phyloP scores from a whole-genome alignment of 2,113 vertebrate species.

The Psittacus erithacus region DNA sequence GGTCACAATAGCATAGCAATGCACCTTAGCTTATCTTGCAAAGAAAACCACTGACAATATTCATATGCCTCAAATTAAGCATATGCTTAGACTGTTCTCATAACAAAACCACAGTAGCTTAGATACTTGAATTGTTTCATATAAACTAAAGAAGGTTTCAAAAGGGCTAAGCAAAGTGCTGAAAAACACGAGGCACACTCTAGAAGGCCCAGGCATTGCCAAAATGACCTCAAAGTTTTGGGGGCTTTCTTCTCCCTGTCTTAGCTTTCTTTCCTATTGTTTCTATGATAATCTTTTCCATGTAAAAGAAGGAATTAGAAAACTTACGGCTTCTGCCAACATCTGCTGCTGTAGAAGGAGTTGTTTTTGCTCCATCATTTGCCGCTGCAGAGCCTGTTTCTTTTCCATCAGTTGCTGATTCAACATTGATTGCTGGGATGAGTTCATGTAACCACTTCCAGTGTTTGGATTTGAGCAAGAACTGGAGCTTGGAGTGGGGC shows the following conservation, averaged over 20 bases:
- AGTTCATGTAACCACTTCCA: constrained; percentile 79
- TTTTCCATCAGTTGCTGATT: constrained; percentile 84
- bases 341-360: constrained; percentile 85
- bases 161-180: neutral
- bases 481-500: constrained; percentile 75
- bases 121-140: neutral
- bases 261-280: constrained; percentile 31
- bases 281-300: neutral
- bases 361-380: constrained; percentile 80
- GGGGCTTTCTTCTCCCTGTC: neutral
- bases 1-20: neutral
- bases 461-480: constrained; percentile 79
- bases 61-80: neutral
- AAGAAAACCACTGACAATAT: neutral
- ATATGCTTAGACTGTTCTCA: neutral
- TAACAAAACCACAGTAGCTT: neutral
- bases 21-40: neutral
- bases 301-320: constrained; percentile 21
- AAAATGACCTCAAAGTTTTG: neutral
- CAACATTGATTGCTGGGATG: constrained; percentile 79
- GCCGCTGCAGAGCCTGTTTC: constrained; percentile 83
- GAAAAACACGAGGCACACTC: neutral
- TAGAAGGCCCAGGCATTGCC: neutral
- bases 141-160: neutral
- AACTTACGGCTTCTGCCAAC: constrained; percentile 82